A percentile compares a stretch with the other conserved stretches of the same genome.
Evolutionary conservation across 2,888 invertebrate genomes (phyloP).

Genomic region (Pecten maximus): DNA sequence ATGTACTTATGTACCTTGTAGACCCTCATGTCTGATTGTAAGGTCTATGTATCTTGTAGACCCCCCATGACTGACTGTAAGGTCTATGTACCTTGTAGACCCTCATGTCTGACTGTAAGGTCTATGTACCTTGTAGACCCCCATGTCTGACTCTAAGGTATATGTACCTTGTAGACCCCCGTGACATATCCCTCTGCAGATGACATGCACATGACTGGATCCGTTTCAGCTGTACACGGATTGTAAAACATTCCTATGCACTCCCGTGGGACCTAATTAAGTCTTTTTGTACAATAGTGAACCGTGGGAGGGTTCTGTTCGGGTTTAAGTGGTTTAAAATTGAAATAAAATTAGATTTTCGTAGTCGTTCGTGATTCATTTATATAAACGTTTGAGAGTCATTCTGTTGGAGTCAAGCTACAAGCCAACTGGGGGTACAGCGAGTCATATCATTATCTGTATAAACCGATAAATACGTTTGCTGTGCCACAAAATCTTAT

Average conservation of each 20-base stretch:
- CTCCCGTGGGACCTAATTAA: background rate
- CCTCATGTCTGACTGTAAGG: too few relatives aligned
- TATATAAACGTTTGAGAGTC: background rate
- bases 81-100: background rate
- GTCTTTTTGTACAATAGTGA: background rate
- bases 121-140: background rate
- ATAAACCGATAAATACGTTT: too few relatives aligned
- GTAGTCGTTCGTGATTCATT: background rate
- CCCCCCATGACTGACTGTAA: background rate
- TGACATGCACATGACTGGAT: background rate
- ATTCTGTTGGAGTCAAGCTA: background rate
- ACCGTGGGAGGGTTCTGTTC: background rate
- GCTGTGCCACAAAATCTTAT: too few relatives aligned
- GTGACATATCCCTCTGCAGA: background rate
- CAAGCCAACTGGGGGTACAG: too few relatives aligned
- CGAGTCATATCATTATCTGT: too few relatives aligned
- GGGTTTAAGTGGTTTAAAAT: background rate
- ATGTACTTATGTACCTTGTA: background rate
- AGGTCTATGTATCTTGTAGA: background rate
- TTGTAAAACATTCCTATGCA: background rate
- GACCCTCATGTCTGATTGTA: too few relatives aligned
- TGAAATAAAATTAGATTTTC: conserved; percentile 19
- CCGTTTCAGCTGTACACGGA: background rate
- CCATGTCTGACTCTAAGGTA: background rate
- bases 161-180: too few relatives aligned